Base-by-base conservation (phyloP, 1,140 invertebrate species). In the Vollenhovia emeryi region DNA sequence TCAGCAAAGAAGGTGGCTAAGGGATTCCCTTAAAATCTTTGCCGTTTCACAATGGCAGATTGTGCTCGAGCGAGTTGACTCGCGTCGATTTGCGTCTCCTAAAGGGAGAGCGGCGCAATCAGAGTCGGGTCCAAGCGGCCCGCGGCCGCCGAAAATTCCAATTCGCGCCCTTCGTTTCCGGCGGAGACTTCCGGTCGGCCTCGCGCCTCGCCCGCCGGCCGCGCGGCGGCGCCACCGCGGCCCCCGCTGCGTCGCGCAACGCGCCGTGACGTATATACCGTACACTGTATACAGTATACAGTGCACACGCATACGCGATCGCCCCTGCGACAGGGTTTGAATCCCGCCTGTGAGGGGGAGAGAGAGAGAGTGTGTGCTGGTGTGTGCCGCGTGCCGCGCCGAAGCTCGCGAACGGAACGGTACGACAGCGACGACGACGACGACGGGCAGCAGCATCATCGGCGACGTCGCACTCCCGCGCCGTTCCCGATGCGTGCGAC, bases 291-390 rank as follows among this genome's bases (percentile, higher is more conserved):
- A n/a, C n/a, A n/a, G n/a, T n/a, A n/a, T 48, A 48, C 45, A n/a
- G 45, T 48, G 45, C 15, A 33, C 87, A 76, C 78, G 75, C 73
- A 13, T 76, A 45, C 57, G 24, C 43, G 62, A 85, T 85, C 69
- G 85, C 74, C 66, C 62, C 84, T 88, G 36, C 62, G 89, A 91
- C 82, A 89, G 87, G 59, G 66, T 91, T 91, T 91, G 84, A 89
- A 91, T 87, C 83, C 86, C 69, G 66, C 15, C 18, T 78, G n/a
- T n/a, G n/a, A n/a, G n/a, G n/a, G n/a, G n/a, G n/a, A n/a, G n/a
- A n/a, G 7, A 21, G 36, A 43, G 62, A 45, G 27, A 11, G 30
- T 18, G 48, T n/a, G 48, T 5, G n/a, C n/a, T n/a, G n/a, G n/a
- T 11, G 48, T 1, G 15, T 52, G 45, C 24, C 43, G 75, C 75